Evolutionary conservation across 2,888 invertebrate species (phyloP).

Genomic region (Koerneria pararmatus): DNA sequence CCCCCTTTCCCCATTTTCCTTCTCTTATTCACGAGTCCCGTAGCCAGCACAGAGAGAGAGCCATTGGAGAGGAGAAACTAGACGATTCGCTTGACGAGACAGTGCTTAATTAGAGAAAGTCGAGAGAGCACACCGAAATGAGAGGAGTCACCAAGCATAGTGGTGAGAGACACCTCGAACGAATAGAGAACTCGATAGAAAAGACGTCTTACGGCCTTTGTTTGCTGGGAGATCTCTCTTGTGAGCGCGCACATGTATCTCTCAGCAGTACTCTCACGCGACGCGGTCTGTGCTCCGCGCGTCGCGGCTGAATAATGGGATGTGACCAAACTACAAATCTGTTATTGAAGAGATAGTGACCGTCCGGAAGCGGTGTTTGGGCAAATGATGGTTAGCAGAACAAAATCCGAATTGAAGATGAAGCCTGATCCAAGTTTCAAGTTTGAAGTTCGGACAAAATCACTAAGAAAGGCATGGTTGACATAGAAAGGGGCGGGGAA

Average conservation of each 20-base stretch:
- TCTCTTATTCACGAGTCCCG: too few species aligned
- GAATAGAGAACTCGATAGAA: slow-evolving; percentile 13
- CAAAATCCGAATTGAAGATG: too few species aligned
- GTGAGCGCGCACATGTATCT: slow-evolving; percentile 17
- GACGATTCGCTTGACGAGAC: background rate
- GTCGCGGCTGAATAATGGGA: slow-evolving; percentile 23
- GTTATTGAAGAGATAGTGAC: slow-evolving; percentile 27
- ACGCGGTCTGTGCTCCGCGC: slow-evolving; percentile 23
- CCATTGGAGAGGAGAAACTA: slow-evolving; percentile 14
- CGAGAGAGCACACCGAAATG: background rate
- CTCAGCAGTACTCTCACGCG: slow-evolving; percentile 11
- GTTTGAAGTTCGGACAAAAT: too few species aligned
- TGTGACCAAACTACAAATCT: slow-evolving; percentile 26
- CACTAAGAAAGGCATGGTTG: too few species aligned
- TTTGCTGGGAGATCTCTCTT: slow-evolving; percentile 22
- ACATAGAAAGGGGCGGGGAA: too few species aligned
- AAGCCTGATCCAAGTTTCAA: too few species aligned
- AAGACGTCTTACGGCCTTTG: slow-evolving; percentile 15
- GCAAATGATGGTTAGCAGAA: too few species aligned
- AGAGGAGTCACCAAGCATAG: too few species aligned
- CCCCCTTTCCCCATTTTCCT: too few species aligned
- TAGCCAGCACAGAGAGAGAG: slow-evolving; percentile 17
- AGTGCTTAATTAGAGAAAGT: background rate
- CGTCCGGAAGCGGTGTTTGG: slow-evolving; percentile 21
- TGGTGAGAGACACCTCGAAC: background rate